These are phyloP conservation scores for Pseudolaguvia tuberculata DNA, from an alignment of 2,113 vertebrate species.

Conservation along the genomic window DNA sequence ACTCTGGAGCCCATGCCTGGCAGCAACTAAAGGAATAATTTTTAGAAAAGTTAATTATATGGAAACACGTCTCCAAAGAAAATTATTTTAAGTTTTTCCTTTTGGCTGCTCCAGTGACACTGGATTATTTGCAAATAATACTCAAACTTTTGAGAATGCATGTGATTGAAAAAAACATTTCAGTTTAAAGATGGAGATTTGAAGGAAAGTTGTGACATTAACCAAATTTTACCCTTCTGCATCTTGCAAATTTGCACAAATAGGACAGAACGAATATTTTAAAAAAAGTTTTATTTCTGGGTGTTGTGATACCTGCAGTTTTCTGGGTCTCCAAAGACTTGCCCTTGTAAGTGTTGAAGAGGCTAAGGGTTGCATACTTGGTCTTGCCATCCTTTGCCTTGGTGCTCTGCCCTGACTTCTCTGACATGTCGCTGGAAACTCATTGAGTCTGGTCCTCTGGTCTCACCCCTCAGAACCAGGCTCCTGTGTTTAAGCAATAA, in stretches of 20 bases:
- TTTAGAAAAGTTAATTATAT: neutral
- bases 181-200: slow-evolving; percentile 10
- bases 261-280: neutral
- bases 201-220: slow-evolving; percentile 15
- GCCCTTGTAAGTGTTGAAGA: slow-evolving; percentile 99
- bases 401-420: slow-evolving; percentile 99
- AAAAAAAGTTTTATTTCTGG: neutral
- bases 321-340: slow-evolving; percentile 99
- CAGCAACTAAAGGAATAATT: slow-evolving; percentile 72
- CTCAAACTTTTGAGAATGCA: slow-evolving; percentile 12
- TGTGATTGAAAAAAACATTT: slow-evolving; percentile 27
- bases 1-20: slow-evolving; percentile 99
- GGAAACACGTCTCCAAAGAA: neutral
- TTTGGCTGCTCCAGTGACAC: too few species aligned
- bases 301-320: slow-evolving; percentile 81
- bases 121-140: neutral
- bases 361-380: slow-evolving; percentile 99
- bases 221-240: neutral
- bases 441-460: slow-evolving; percentile 94
- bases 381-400: slow-evolving; percentile 99
- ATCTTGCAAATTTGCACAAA: neutral
- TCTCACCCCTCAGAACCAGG: slow-evolving; percentile 81
- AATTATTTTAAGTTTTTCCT: neutral
- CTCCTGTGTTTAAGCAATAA: slow-evolving; percentile 54
- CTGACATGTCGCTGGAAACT: slow-evolving; percentile 99